phyloP scores from a whole-genome alignment of 2,888 invertebrate species.

The Patella ulyssiponensis region DNA sequence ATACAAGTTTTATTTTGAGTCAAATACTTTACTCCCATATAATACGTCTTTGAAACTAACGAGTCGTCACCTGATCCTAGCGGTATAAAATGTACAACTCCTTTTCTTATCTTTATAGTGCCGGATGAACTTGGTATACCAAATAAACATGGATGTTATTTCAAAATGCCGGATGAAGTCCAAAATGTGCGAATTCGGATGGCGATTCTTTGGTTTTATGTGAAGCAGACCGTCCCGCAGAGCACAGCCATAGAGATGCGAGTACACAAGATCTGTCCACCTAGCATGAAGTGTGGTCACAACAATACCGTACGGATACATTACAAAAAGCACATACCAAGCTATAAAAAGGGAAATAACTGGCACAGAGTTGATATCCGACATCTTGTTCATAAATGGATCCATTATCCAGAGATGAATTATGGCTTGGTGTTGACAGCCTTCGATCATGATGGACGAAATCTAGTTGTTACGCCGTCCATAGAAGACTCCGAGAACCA shows the following conservation, averaged over 20 bases:
- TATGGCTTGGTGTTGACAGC: conserved; percentile 55
- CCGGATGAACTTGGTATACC: conserved; percentile 39
- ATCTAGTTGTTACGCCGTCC: conserved; percentile 52
- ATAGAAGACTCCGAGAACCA: conserved; percentile 32
- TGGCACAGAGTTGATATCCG: conserved; percentile 59
- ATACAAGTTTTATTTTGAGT: background rate
- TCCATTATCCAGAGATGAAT: conserved; percentile 46
- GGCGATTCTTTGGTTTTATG: conserved; percentile 58
- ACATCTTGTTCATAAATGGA: conserved; percentile 51
- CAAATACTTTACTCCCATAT: no score
- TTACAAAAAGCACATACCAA: conserved; percentile 21
- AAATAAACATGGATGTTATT: conserved; percentile 46
- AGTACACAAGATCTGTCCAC: conserved; percentile 40
- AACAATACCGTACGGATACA: background rate
- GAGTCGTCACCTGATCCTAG: no score
- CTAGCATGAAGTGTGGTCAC: conserved; percentile 32
- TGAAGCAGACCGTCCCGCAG: conserved; percentile 36
- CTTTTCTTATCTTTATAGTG: conserved; percentile 42
- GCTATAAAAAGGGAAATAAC: conserved; percentile 42
- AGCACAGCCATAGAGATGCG: conserved; percentile 43
- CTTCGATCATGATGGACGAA: conserved; percentile 45
- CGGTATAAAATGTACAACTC: background rate
- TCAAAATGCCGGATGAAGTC: conserved; percentile 49
- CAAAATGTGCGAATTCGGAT: conserved; percentile 45
- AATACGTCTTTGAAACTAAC: no score